Evolutionary conservation across 1,140 invertebrate genomes (phyloP).

Genomic region (Drosophila oshimai): DNA sequence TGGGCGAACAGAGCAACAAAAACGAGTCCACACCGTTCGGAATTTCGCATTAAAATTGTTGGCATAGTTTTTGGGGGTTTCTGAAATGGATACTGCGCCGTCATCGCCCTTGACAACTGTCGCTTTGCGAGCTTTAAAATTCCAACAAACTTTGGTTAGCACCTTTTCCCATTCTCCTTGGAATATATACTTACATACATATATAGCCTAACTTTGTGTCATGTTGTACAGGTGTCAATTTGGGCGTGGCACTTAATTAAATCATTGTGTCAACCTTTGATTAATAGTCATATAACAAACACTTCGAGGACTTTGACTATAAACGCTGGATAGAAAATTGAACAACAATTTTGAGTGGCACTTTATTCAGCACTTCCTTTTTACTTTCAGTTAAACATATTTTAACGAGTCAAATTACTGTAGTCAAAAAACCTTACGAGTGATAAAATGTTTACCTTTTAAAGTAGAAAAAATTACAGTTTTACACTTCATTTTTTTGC

Average conservation of each 20-base stretch:
- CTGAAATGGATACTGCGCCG: constrained; percentile 12
- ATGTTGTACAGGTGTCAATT: constrained; percentile 49
- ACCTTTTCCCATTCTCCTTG: background rate
- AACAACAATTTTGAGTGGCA: background rate
- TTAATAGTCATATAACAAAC: constrained; percentile 15
- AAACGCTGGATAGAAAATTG: background rate
- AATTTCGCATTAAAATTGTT: constrained; percentile 77
- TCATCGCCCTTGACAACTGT: constrained; percentile 39
- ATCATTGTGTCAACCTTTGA: constrained; percentile 48
- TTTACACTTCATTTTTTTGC: too few relatives aligned
- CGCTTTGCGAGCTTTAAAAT: constrained; percentile 33
- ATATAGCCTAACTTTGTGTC: background rate
- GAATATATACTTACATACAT: too few relatives aligned
- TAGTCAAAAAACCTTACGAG: too few relatives aligned
- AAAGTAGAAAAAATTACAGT: too few relatives aligned
- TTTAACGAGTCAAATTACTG: too few relatives aligned
- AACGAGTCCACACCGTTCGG: constrained; percentile 30
- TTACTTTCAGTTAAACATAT: too few relatives aligned
- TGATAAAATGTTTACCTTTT: too few relatives aligned
- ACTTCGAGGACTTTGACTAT: constrained; percentile 10
- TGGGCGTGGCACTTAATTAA: constrained; percentile 66
- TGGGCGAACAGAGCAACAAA: constrained; percentile 5
- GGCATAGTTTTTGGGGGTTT: constrained; percentile 63
- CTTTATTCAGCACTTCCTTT: background rate
- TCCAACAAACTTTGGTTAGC: constrained; percentile 20